phyloP scores from a whole-genome alignment of 2,888 invertebrate species.

The Dasypogon diadema region DNA sequence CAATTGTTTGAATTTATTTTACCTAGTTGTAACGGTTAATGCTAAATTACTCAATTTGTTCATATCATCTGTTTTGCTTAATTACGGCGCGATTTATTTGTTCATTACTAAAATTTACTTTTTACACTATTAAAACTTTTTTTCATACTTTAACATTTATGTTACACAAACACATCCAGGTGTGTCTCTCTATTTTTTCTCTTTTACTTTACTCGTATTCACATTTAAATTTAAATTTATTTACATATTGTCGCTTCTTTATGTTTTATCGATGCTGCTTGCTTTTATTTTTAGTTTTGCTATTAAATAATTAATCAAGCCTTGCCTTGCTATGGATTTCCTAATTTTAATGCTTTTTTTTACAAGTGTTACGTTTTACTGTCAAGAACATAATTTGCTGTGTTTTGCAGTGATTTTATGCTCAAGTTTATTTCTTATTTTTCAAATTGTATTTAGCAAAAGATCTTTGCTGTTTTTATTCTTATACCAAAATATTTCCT shows the following conservation, averaged over 20 bases:
- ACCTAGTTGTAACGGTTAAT: slow-evolving; percentile 38
- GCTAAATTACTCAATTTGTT: slow-evolving; percentile 36
- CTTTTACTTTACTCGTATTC: slow-evolving; percentile 6
- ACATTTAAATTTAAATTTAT: slow-evolving; percentile 43
- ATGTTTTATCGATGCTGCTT: slow-evolving; percentile 34
- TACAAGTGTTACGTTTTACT: slow-evolving; percentile 11
- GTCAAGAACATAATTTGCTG: background rate
- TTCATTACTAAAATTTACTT: slow-evolving; percentile 34
- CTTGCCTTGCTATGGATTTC: background rate
- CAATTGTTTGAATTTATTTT: slow-evolving; percentile 42
- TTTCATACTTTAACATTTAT: slow-evolving; percentile 34
- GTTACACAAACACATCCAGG: slow-evolving; percentile 28
- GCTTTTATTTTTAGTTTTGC: slow-evolving; percentile 3
- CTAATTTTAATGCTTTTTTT: background rate
- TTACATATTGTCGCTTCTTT: slow-evolving; percentile 44
- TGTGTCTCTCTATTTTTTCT: slow-evolving; percentile 7
- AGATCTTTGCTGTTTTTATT: background rate
- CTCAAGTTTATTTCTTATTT: too few relatives aligned
- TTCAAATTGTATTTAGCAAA: slow-evolving; percentile 11
- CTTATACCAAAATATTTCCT: slow-evolving; percentile 4
- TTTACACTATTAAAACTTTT: slow-evolving; percentile 40
- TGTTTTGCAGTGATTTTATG: background rate
- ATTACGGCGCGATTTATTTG: slow-evolving; percentile 31
- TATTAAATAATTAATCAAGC: slow-evolving; percentile 36
- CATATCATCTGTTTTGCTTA: slow-evolving; percentile 17